Base-by-base conservation (phyloP, 2,888 invertebrate genomes). In the Noctua comes region DNA sequence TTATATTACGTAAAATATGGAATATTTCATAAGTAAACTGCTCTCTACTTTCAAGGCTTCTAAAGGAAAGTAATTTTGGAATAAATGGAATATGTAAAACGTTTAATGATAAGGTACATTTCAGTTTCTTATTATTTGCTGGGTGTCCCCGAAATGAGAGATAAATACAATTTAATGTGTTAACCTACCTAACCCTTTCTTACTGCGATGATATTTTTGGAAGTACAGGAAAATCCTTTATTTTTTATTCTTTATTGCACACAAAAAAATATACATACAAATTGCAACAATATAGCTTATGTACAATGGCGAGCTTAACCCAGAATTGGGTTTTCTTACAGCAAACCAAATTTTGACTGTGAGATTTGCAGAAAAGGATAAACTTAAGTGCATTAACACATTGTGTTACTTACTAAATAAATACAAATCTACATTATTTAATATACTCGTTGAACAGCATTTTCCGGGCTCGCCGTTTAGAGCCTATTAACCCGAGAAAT, bases 1-100 rank as follows among this genome's bases (percentile, higher is more conserved):
- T 81, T 85, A 73, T 81, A 31, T 71, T 77, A 48, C 77, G n/a
- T 65, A 57, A 80, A 81, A 74, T 68, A 82, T 77, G 69, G 73
- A 73, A 77, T 82, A 62, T 73, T 68, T 51, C 31, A 43, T 40
- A 48, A 68, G 24, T 18, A n/a, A 66, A 66, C 66, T 66, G n/a
- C 64, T 64, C 62, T 64, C 36, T 36, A 21, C 10, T 36, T 64
- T 36, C 64, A 21, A 36, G 24, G 51, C 21, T 68, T 68, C 11
- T 16, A 48, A 80, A 5, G 40, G 1, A 80, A 83, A 80, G 57
- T 68, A 76, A 79, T 74, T 74, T 73, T 27, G 57, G 36, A 43
- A 66, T 40, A 64, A 59, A 70, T 73, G 57, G 64, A 73, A 57
- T 70, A 80, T 76, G 74, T 72, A 31, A 79, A 84, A 68, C 57